Conservation (phyloP, 2,888 invertebrate species). For the Phasia obesa region DNA sequence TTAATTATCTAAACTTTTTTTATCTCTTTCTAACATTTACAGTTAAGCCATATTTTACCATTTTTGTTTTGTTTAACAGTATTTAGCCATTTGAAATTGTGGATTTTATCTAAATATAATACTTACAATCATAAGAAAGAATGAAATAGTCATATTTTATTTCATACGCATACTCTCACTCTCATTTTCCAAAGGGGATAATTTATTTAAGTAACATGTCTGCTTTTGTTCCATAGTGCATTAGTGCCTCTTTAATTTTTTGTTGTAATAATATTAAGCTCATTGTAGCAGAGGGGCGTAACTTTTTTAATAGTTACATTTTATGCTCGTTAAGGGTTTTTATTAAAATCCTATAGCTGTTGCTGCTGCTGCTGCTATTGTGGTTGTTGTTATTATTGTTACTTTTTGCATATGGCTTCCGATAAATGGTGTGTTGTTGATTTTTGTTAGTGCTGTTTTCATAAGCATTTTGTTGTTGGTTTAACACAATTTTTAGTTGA, state of each 20-base stretch:
- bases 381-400: constrained; percentile 51
- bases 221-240: constrained; percentile 6
- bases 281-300: constrained; percentile 60
- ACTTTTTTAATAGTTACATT: constrained; percentile 66
- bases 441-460: constrained; percentile 34
- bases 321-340: constrained; percentile 62
- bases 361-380: constrained; percentile 13
- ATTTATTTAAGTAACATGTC: constrained; percentile 52
- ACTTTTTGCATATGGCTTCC: constrained; percentile 70
- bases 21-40: constrained; percentile 18
- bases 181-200: background rate
- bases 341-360: background rate
- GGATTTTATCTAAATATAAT: constrained; percentile 69
- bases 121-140: background rate
- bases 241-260: background rate
- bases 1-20: background rate
- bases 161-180: background rate
- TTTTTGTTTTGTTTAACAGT: constrained; percentile 3
- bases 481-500: constrained; percentile 51
- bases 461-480: constrained; percentile 14
- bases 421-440: constrained; percentile 55
- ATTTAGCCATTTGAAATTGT: constrained; percentile 51
- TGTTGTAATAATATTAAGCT: constrained; percentile 12
- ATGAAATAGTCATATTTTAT: background rate
- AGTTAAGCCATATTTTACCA: background rate